Conservation (phyloP, 2,888 invertebrate genomes). For the Microdon myrmicae region DNA sequence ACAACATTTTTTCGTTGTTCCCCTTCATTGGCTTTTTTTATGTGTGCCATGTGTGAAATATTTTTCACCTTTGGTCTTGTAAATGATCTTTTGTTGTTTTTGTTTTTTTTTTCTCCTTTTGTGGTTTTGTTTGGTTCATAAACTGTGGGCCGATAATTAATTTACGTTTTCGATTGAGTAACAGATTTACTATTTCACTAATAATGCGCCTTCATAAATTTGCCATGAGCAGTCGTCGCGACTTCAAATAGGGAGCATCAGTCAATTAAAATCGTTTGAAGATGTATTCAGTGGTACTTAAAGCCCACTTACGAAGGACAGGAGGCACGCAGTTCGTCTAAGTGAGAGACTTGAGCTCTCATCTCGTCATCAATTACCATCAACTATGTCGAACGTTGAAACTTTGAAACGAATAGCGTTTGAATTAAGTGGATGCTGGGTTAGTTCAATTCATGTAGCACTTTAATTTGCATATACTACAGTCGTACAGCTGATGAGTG, state of each 20-base stretch:
- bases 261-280: constrained; percentile 33
- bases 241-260: constrained; percentile 23
- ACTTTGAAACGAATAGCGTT: constrained; percentile 6
- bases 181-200: no score
- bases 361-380: constrained; percentile 8
- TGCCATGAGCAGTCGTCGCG: no score
- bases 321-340: constrained; percentile 20
- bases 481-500: no score
- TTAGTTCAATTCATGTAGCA: constrained; percentile 9
- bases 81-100: background rate
- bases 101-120: background rate
- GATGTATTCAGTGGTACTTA: constrained; percentile 32
- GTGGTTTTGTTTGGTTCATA: background rate
- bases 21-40: no score
- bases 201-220: no score
- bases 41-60: constrained; percentile 8
- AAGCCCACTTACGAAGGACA: constrained; percentile 16
- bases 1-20: no score
- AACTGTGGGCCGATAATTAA: no score
- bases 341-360: no score
- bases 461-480: no score
- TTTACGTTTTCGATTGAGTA: no score
- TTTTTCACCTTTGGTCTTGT: constrained; percentile 3
- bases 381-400: no score
- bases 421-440: constrained; percentile 18